Evolutionary conservation across 1,140 invertebrate species (phyloP).

Genomic region (Centruroides vittatus): DNA sequence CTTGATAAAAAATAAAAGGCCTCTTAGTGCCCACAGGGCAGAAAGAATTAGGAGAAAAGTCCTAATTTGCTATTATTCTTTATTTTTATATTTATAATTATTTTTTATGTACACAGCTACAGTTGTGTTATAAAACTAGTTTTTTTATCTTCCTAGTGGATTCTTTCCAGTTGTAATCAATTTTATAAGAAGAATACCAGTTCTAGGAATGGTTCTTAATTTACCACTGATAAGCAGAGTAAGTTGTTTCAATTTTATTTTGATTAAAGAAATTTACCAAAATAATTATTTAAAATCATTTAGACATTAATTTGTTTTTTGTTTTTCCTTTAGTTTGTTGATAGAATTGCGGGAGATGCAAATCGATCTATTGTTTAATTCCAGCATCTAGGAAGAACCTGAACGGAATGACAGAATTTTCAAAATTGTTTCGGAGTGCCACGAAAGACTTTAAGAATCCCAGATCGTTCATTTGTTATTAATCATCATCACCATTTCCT

Average conservation of each 20-base stretch:
- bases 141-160: constrained; percentile 34
- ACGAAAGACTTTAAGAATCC: no score
- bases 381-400: not conserved
- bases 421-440: no score
- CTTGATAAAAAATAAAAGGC: no score
- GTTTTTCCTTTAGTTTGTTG: constrained; percentile 5
- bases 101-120: no score
- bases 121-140: not conserved
- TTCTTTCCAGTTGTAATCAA: constrained; percentile 51
- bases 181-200: constrained; percentile 45
- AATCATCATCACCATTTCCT: no score
- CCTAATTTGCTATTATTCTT: no score
- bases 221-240: constrained; percentile 44
- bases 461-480: no score
- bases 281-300: no score
- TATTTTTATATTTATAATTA: no score
- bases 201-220: constrained; percentile 42
- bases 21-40: no score
- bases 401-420: not conserved
- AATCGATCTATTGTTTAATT: constrained; percentile 18
- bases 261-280: not conserved
- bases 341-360: constrained; percentile 16
- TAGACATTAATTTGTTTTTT: not conserved
- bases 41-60: no score
- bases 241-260: constrained; percentile 18